phyloP scores from a whole-genome alignment of 1,140 invertebrate genomes.

The Drosophila bocki region DNA sequence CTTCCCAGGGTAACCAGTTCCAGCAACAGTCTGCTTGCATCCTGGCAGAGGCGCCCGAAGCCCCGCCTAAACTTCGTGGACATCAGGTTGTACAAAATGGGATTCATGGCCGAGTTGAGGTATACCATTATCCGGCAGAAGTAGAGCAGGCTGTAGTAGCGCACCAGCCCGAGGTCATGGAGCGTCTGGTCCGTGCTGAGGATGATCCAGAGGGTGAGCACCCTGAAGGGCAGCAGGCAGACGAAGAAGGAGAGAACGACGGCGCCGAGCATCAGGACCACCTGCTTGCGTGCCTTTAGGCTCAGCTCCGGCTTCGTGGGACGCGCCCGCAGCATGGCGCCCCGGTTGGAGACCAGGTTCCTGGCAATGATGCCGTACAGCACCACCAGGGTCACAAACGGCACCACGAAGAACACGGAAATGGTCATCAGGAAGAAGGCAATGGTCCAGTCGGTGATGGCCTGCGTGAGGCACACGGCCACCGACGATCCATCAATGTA shows the following conservation, averaged over 20 bases:
- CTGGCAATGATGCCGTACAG: conserved; percentile 93
- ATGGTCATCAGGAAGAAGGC: conserved; percentile 93
- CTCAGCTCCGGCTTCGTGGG: conserved; percentile 85
- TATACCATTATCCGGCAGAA: conserved; percentile 95
- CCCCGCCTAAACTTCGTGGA: conserved; percentile 96
- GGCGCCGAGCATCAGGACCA: conserved; percentile 95
- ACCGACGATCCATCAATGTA: conserved; percentile 89
- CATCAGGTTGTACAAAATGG: conserved; percentile 95
- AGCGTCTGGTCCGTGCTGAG: conserved; percentile 89
- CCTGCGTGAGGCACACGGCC: conserved; percentile 91
- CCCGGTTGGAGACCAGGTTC: conserved; percentile 92
- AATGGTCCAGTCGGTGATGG: conserved; percentile 90
- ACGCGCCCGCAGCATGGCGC: conserved; percentile 88
- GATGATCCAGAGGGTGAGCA: conserved; percentile 94
- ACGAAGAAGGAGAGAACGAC: conserved; percentile 96
- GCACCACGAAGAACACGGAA: conserved; percentile 93
- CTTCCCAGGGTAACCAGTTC: conserved; percentile 58
- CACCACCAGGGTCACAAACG: conserved; percentile 91
- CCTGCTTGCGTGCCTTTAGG: conserved; percentile 89
- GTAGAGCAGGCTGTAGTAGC: conserved; percentile 94
- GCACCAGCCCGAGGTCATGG: conserved; percentile 89
- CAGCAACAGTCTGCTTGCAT: conserved; percentile 62
- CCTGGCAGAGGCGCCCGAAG: conserved; percentile 89
- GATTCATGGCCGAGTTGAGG: conserved; percentile 95
- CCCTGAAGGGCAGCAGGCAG: conserved; percentile 94